Conservation (phyloP, 30 jellyfish, hydroid and myxozoan species). For the Aurelia sp. region DNA sequence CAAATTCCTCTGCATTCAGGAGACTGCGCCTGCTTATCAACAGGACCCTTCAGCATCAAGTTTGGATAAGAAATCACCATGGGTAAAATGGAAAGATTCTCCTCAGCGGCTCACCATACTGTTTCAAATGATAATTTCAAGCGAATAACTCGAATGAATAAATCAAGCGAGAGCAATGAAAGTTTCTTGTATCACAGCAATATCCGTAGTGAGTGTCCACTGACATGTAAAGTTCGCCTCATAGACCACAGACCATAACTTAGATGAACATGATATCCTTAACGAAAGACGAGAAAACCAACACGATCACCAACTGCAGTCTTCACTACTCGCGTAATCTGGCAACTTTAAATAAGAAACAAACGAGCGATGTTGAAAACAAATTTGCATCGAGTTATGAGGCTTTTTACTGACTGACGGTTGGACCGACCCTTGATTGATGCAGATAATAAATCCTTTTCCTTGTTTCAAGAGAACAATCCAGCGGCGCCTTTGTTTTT, state of each 20-base stretch:
- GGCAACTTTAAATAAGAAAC: slow-evolving; percentile 25
- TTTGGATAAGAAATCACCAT: slow-evolving; percentile 53
- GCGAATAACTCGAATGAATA: background rate
- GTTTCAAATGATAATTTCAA: background rate
- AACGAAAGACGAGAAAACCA: slow-evolving; percentile 60
- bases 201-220: background rate
- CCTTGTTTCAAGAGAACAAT: slow-evolving; percentile 63
- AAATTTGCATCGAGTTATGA: slow-evolving; percentile 37
- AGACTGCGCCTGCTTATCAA: slow-evolving; percentile 40
- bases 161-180: background rate
- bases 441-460: slow-evolving; percentile 21
- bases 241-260: slow-evolving; percentile 75
- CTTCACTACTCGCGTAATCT: slow-evolving; percentile 43
- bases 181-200: background rate
- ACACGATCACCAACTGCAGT: slow-evolving; percentile 38
- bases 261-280: slow-evolving; percentile 61
- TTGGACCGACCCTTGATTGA: slow-evolving; percentile 29
- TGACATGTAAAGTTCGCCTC: slow-evolving; percentile 67
- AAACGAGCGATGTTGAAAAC: slow-evolving; percentile 10
- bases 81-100: background rate
- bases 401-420: slow-evolving; percentile 12
- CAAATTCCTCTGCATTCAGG: slow-evolving; percentile 67
- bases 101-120: background rate
- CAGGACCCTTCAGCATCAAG: slow-evolving; percentile 57
- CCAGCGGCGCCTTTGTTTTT: slow-evolving; percentile 75